Percentiles rank a stretch among this genome's conserved stretches.
phyloP scores from a whole-genome alignment of 2,113 vertebrate species.

The Chloropsis hardwickii region DNA sequence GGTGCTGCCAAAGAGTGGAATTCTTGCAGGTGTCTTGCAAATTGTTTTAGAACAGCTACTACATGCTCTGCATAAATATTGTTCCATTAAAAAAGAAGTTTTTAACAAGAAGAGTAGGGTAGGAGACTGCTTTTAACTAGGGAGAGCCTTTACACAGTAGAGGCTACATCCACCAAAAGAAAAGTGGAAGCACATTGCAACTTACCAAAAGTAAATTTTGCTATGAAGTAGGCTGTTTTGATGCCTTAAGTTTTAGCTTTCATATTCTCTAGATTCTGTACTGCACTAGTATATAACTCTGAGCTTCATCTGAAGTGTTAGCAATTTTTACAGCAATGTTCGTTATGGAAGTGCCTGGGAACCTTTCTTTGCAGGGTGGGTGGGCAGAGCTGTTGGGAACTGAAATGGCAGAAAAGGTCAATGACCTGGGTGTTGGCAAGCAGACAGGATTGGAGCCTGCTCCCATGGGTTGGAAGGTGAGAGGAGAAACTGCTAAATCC shows the following conservation, averaged over 20 bases:
- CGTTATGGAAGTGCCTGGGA: neutral
- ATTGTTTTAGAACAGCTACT: neutral
- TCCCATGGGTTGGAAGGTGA: neutral
- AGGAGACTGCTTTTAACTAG: neutral
- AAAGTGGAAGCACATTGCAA: neutral
- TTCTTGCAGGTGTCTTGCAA: neutral
- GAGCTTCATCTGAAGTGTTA: neutral
- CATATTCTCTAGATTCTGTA: neutral
- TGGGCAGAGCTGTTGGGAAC: neutral
- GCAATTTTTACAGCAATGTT: neutral
- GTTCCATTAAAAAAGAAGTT: neutral
- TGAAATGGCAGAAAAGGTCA: neutral
- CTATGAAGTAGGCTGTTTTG: neutral
- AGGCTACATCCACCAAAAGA: neutral
- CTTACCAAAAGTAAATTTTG: neutral
- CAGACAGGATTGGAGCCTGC: neutral
- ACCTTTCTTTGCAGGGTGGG: neutral
- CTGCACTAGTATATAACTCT: neutral
- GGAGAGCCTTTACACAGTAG: neutral
- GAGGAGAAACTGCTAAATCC: neutral
- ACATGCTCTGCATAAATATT: neutral
- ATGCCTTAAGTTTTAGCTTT: neutral
- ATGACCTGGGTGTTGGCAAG: neutral
- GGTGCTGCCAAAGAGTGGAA: neutral
- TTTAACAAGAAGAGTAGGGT: neutral